Percentiles rank a stretch among this genome's conserved stretches.
Evolutionary conservation across 2,888 invertebrate genomes (phyloP).

Genomic region (Allygus modestus): DNA sequence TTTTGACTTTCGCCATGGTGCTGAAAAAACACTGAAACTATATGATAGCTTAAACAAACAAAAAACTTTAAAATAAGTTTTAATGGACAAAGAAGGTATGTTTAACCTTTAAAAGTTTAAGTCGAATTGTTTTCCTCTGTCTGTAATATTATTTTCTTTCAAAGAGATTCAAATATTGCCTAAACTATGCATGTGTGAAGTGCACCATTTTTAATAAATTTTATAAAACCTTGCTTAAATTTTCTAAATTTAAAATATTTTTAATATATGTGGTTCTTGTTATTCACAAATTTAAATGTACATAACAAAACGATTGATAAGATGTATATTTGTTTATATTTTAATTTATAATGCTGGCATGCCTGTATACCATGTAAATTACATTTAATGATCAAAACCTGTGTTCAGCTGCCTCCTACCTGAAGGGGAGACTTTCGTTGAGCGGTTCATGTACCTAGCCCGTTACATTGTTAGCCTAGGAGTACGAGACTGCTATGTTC

Average conservation of each 20-base stretch:
- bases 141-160: not conserved
- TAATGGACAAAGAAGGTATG: constrained; percentile 23
- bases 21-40: too few species aligned
- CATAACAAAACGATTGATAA: constrained; percentile 52
- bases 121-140: not conserved
- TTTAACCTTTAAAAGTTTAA: not conserved
- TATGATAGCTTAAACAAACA: too few species aligned
- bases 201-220: constrained; percentile 14
- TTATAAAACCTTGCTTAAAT: constrained; percentile 38
- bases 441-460: constrained; percentile 38
- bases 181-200: constrained; percentile 27
- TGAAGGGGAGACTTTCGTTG: constrained; percentile 59
- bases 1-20: too few species aligned
- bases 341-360: constrained; percentile 57
- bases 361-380: constrained; percentile 62
- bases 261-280: constrained; percentile 47
- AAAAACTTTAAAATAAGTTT: too few species aligned
- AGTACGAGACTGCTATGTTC: constrained; percentile 39
- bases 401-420: constrained; percentile 68
- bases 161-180: constrained; percentile 10
- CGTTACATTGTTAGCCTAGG: constrained; percentile 37
- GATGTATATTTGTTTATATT: constrained; percentile 60
- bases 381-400: constrained; percentile 68
- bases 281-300: constrained; percentile 49
- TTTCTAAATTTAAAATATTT: constrained; percentile 56